These are phyloP conservation scores for Astropecten irregularis DNA, from an alignment of 53 echinoderm and acorn worm genomes.

Conservation along the genomic window DNA sequence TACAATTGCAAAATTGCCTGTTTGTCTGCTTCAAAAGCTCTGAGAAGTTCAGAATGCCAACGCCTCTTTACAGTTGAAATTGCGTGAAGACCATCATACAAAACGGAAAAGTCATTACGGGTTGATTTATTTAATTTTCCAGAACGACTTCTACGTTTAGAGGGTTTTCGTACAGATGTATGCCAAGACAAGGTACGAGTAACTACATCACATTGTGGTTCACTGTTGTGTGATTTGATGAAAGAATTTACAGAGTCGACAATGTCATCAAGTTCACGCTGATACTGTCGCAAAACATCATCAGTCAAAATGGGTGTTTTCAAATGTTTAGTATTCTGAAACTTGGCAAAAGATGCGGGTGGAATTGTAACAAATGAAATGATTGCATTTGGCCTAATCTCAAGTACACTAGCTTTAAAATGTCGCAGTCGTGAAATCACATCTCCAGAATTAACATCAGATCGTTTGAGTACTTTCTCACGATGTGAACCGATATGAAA, in stretches of 20 bases:
- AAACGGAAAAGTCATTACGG: too few species aligned
- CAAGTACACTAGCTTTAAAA: neutral
- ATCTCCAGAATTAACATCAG: conserved; percentile 1
- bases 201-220: neutral
- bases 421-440: neutral
- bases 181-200: neutral
- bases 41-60: too few species aligned
- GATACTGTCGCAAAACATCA: neutral
- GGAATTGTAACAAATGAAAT: neutral
- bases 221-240: neutral
- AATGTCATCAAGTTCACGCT: neutral
- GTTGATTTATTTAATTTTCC: neutral
- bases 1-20: too few species aligned
- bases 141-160: neutral
- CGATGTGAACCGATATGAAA: neutral
- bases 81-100: too few species aligned
- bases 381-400: neutral
- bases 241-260: neutral
- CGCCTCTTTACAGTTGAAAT: too few species aligned
- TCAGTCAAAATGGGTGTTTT: neutral
- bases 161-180: neutral
- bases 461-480: neutral
- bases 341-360: neutral
- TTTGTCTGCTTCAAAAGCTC: too few species aligned
- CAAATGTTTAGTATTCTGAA: neutral